Conservation (phyloP, 2,797 vertebrate species). For the Sorex maritimensis region DNA sequence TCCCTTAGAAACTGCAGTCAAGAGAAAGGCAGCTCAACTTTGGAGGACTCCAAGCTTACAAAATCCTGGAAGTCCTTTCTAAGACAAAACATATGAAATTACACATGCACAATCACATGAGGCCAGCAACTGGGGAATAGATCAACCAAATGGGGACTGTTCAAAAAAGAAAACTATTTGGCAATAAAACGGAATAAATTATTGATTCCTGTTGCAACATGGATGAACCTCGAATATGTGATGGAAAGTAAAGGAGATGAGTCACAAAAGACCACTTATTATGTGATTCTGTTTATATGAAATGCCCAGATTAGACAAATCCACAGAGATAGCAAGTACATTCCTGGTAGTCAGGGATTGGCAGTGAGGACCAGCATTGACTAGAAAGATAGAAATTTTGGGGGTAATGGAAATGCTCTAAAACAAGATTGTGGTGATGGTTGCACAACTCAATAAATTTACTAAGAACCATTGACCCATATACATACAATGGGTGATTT, state of each 20-base stretch:
- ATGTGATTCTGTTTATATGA: constrained; percentile 30
- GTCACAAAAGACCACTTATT: constrained; percentile 56
- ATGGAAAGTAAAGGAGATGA: constrained; percentile 40
- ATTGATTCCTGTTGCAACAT: neutral
- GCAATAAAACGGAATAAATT: constrained; percentile 46
- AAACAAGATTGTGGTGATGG: constrained; percentile 54
- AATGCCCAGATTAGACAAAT: constrained; percentile 72
- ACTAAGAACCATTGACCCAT: constrained; percentile 70
- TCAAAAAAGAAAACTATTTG: constrained; percentile 41
- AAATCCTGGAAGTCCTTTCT: neutral
- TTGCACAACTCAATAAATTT: constrained; percentile 74
- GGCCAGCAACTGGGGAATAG: neutral
- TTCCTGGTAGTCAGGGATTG: constrained; percentile 55
- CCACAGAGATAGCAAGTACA: constrained; percentile 60
- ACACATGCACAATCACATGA: constrained; percentile 53
- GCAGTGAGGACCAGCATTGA: constrained; percentile 44
- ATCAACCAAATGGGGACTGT: constrained; percentile 42
- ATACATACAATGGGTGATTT: constrained; percentile 71
- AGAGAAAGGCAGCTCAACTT: constrained; percentile 7
- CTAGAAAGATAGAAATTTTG: constrained; percentile 65
- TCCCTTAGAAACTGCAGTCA: constrained; percentile 2
- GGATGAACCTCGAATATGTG: constrained; percentile 45
- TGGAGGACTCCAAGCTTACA: neutral
- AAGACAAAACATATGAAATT: constrained; percentile 58
- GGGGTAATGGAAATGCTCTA: constrained; percentile 57